A percentile compares a stretch with the other conserved stretches of the same genome.
Conservation (phyloP, 2,888 invertebrate genomes). For the Trilocha varians region DNA sequence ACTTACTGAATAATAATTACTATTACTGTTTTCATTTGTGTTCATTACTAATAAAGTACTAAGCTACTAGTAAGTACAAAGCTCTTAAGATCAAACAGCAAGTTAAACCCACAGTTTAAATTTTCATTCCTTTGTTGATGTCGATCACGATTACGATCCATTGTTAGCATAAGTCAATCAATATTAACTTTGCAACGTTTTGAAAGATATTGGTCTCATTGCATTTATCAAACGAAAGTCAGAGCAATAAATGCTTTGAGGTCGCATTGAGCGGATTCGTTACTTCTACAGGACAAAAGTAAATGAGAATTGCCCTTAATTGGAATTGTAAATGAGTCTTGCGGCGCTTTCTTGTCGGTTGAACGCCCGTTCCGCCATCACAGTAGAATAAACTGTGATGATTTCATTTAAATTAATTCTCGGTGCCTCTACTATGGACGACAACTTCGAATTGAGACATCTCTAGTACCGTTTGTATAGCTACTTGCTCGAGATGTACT, state of each 20-base stretch:
- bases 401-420: conserved; percentile 69
- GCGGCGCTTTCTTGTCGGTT: conserved; percentile 64
- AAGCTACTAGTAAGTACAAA: no score
- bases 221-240: background rate
- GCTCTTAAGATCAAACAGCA: no score
- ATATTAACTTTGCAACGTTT: background rate
- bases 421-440: conserved; percentile 32
- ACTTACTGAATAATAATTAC: no score
- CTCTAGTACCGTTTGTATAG: conserved; percentile 33
- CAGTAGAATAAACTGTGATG: conserved; percentile 67
- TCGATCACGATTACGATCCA: no score
- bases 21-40: no score
- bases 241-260: conserved; percentile 24
- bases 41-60: no score
- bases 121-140: no score
- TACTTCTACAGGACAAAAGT: conserved; percentile 58
- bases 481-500: conserved; percentile 27
- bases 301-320: conserved; percentile 69
- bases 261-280: conserved; percentile 36
- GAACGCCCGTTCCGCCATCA: conserved; percentile 54
- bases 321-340: conserved; percentile 70
- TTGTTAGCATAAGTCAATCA: background rate
- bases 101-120: no score
- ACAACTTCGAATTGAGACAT: conserved; percentile 43
- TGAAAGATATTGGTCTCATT: background rate